A percentile compares a stretch with the other conserved stretches of the same genome.
These are phyloP conservation scores for Uloborus diversus DNA, from an alignment of 1,140 invertebrate genomes.

Conservation along the genomic window DNA sequence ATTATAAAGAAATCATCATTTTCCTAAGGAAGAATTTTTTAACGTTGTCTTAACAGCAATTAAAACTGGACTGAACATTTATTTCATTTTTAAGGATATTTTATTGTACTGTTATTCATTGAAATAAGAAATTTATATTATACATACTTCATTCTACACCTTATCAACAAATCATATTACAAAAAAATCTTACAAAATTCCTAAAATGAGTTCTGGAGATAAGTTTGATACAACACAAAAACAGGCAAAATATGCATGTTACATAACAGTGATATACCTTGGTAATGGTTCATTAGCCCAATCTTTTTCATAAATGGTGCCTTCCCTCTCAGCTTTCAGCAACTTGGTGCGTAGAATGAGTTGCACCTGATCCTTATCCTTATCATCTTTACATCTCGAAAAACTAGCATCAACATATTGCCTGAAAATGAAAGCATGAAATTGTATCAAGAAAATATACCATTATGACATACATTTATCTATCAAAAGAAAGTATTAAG, in stretches of 20 bases:
- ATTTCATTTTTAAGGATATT: too few species aligned
- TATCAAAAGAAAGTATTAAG: background rate
- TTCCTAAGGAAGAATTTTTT: too few species aligned
- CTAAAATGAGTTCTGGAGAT: too few species aligned
- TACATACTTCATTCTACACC: too few species aligned
- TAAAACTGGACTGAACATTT: too few species aligned
- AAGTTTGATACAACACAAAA: too few species aligned
- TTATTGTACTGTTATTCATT: too few species aligned
- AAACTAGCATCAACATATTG: conserved; percentile 89
- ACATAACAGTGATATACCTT: conserved; percentile 56
- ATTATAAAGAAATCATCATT: too few species aligned
- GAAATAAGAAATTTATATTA: too few species aligned
- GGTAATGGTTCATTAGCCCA: conserved; percentile 92
- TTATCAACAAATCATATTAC: too few species aligned
- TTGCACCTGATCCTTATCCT: conserved; percentile 93
- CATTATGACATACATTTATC: background rate
- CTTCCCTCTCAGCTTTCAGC: conserved; percentile 84
- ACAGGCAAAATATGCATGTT: background rate
- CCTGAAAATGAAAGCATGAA: background rate
- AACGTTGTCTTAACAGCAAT: too few species aligned
- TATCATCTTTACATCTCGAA: conserved; percentile 83
- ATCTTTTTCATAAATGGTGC: conserved; percentile 85
- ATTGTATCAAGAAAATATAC: background rate
- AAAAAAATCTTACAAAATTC: too few species aligned
- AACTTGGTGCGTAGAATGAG: conserved; percentile 93